Percentiles rank a stretch among this genome's conserved stretches.
These are phyloP conservation scores for Paramormyrops hopkinsi DNA, from an alignment of 2,797 vertebrate genomes.

Conservation along the genomic window DNA sequence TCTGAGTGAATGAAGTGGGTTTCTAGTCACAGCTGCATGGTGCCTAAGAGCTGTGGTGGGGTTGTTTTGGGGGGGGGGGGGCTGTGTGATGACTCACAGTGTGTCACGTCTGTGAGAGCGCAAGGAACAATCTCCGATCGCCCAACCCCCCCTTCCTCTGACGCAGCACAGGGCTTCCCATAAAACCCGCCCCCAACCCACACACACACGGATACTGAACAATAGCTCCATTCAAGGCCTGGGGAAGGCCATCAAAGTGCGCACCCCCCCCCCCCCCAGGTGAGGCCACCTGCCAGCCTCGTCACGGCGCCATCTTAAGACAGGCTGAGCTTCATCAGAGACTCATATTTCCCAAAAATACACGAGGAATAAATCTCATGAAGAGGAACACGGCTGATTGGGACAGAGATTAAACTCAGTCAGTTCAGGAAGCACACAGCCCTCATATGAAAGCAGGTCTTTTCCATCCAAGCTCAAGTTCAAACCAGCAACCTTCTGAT, in stretches of 20 bases:
- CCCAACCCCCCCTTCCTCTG: constrained; percentile 35
- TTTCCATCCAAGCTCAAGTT: neutral
- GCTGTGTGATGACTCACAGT: constrained; percentile 29
- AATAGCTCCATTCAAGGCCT: constrained; percentile 25
- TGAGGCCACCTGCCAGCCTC: neutral
- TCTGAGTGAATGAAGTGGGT: neutral
- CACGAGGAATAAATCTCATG: neutral
- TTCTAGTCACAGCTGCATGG: neutral
- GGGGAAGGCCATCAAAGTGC: neutral
- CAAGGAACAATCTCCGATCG: constrained; percentile 36
- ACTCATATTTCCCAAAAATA: neutral
- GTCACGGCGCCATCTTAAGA: neutral
- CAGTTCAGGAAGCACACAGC: neutral
- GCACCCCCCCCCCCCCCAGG: neutral
- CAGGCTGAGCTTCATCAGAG: neutral
- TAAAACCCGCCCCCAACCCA: constrained; percentile 18
- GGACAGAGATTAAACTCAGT: neutral
- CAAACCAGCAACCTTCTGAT: neutral
- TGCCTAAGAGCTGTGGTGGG: neutral
- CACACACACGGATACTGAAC: neutral
- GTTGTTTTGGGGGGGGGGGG: neutral
- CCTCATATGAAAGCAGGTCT: neutral
- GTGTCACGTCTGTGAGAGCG: constrained; percentile 13
- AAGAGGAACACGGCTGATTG: neutral
- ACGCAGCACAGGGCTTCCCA: constrained; percentile 50